Evolutionary conservation across 1,140 invertebrate genomes (phyloP).

Genomic region (Ptiloglossa arizonensis): DNA sequence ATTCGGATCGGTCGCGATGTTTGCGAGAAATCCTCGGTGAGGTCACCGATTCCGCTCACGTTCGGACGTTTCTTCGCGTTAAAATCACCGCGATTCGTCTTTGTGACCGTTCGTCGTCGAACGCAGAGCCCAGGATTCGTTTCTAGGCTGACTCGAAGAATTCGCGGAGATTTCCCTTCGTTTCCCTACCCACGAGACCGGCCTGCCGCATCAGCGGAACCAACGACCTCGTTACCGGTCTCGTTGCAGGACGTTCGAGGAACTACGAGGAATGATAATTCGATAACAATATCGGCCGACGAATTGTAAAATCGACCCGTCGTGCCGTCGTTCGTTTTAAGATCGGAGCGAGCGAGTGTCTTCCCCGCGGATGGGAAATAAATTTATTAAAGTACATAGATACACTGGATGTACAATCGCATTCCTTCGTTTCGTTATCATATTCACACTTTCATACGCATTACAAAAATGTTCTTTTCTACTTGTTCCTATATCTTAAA

Average conservation of each 20-base stretch:
- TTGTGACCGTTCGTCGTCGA: neutral
- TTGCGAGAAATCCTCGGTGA: neutral
- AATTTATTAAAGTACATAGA: too few relatives aligned
- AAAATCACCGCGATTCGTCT: constrained; percentile 24
- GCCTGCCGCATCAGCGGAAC: neutral
- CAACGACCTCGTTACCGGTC: neutral
- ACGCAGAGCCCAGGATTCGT: neutral
- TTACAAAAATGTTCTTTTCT: too few relatives aligned
- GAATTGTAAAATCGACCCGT: neutral
- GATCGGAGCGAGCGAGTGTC: too few relatives aligned
- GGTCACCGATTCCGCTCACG: constrained; percentile 1
- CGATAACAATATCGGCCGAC: too few relatives aligned
- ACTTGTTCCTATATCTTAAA: too few relatives aligned
- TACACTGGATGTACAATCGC: too few relatives aligned
- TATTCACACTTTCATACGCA: too few relatives aligned
- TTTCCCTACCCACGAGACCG: neutral
- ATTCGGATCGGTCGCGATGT: too few relatives aligned
- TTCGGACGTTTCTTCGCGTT: constrained; percentile 8
- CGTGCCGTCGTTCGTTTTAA: too few relatives aligned
- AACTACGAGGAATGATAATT: neutral
- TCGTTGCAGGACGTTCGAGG: neutral
- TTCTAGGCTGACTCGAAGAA: neutral
- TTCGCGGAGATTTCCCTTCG: neutral
- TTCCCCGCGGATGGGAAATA: too few relatives aligned
- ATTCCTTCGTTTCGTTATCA: too few relatives aligned